Conservation (phyloP, 2,888 invertebrate species). For the Xylota sylvarum region DNA sequence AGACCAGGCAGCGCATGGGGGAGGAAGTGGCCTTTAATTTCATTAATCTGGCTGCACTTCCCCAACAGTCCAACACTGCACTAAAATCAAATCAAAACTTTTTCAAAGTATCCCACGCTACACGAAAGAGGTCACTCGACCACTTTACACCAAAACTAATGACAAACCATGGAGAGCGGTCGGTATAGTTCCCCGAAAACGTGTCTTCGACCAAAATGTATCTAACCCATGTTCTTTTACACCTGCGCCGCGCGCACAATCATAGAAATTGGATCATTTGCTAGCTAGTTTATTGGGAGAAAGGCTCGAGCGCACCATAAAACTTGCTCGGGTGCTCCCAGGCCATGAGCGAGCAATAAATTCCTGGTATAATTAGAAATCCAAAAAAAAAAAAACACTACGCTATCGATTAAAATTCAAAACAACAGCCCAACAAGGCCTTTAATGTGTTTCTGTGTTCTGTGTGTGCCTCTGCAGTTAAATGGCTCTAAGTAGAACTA, state of each 20-base stretch:
- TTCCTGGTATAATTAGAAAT: constrained; percentile 43
- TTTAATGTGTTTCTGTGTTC: constrained; percentile 32
- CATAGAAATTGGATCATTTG: constrained; percentile 70
- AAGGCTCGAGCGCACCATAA: constrained; percentile 41
- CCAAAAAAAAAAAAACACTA: constrained; percentile 33
- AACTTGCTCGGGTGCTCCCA: constrained; percentile 18
- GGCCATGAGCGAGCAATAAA: constrained; percentile 47
- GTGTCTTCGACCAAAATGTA: constrained; percentile 11
- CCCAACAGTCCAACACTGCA: no score
- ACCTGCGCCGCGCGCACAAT: constrained; percentile 67
- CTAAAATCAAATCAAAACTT: background rate
- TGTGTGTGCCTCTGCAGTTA: constrained; percentile 16
- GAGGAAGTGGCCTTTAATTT: constrained; percentile 10
- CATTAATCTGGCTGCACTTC: background rate
- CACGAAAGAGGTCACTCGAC: constrained; percentile 54
- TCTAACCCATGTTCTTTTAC: constrained; percentile 56
- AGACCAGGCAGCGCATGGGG: constrained; percentile 5
- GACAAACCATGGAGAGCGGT: constrained; percentile 3
- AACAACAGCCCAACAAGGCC: constrained; percentile 64
- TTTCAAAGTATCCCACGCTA: constrained; percentile 15
- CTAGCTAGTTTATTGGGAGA: constrained; percentile 59
- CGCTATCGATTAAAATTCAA: constrained; percentile 70
- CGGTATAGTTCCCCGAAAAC: constrained; percentile 24
- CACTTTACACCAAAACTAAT: constrained; percentile 25
- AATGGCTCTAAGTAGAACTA: constrained; percentile 23